Base-by-base conservation (phyloP, 2,113 vertebrate species). In the Channa maculata region DNA sequence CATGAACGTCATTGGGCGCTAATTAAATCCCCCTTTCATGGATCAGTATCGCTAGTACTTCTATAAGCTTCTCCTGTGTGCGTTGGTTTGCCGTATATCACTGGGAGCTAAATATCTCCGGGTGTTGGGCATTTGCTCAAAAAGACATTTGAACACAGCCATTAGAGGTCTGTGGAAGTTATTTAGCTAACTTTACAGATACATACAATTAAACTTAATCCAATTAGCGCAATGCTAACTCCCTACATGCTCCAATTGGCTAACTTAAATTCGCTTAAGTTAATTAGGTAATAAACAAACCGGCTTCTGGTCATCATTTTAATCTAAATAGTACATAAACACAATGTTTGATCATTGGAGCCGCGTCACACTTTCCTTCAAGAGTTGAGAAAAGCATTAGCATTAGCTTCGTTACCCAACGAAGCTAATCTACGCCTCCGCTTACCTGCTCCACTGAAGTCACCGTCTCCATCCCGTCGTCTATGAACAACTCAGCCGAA, bases 401-500 rank as follows among this genome's bases (percentile, higher is more conserved):
- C 85, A 64, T 87, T 75, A 86, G 74, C 79, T 55, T 50, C 67
- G 7, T 37, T 36, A 33, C 14, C 79, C 54, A 74, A 37, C 2
- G n/a, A 3, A 73, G 79, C 83, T 83, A 85, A 81, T 68, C 78
- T 76, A 24, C 24, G 24, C 24, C 24, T 24, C 24, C 24, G 52
- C 83, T 92, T 77, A 95, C 94, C 93, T 95, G 94, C 79, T 95
- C 94, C 64, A 58, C 80, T 3, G 94, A 95, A 83, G 94, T 95
- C 66, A 94, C 92, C 1, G 93, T 91, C 45, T 91, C 85, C 79
- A 94, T 84, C 8, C 80, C 91, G 78, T 95, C 94, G 54, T 95
- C 94, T 36, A 62, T 61, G n/a, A 93, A 88, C 85, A 84, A 82
- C 50, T 94, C 93, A 4, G 63, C 77, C 2, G 81, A 9, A 10